Conservation (phyloP, 1,140 invertebrate species). For the Oncopeltus fasciatus region DNA sequence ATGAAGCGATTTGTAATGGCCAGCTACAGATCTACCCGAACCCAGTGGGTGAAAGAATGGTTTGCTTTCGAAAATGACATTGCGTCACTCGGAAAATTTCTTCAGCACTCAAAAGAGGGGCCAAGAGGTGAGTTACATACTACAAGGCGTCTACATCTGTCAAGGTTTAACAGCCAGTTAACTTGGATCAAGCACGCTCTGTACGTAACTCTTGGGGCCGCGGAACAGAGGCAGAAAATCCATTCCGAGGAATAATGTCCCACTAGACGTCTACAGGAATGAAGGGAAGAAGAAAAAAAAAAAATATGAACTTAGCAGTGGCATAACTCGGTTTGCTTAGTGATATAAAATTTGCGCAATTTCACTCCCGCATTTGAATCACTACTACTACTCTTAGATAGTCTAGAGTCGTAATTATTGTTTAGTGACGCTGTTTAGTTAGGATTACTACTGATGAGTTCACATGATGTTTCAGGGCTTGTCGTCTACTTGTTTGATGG, state of each 20-base stretch:
- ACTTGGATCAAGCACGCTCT: constrained; percentile 6
- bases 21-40: background rate
- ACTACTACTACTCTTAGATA: background rate
- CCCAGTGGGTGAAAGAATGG: background rate
- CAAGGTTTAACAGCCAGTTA: background rate
- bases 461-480: background rate
- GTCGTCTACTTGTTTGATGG: background rate
- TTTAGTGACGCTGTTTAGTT: too few species aligned
- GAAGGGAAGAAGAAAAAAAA: background rate
- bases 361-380: background rate
- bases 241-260: constrained; percentile 1
- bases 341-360: background rate
- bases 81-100: background rate
- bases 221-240: constrained; percentile 7
- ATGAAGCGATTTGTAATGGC: background rate
- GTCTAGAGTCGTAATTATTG: background rate
- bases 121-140: background rate
- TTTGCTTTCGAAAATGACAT: background rate
- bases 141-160: constrained; percentile 2
- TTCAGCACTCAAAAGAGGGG: too few species aligned
- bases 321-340: background rate
- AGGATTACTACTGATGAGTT: too few species aligned
- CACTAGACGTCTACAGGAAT: background rate
- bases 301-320: background rate
- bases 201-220: background rate